Percentiles rank a stretch among this genome's conserved stretches.
phyloP scores from a whole-genome alignment of 2,113 vertebrate genomes.

The Pseudopipra pipra region DNA sequence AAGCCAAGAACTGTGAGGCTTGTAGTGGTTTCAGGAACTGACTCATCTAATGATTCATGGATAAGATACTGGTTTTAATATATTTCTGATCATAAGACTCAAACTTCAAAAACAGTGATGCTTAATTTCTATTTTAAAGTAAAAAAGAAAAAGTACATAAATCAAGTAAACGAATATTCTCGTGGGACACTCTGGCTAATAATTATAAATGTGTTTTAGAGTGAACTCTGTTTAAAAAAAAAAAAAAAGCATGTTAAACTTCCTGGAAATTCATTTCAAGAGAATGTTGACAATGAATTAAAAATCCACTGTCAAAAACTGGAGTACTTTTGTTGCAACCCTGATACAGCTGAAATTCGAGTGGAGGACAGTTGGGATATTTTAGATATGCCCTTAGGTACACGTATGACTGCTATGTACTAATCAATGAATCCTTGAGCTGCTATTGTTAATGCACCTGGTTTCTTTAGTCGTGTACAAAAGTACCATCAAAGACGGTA shows the following conservation, averaged over 20 bases:
- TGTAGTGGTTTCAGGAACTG: constrained; percentile 96
- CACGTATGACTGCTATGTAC: constrained; percentile 28
- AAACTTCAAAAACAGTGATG: constrained; percentile 67
- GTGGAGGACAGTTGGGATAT: constrained; percentile 51
- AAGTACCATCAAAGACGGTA: not conserved
- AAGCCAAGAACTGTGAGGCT: constrained; percentile 89
- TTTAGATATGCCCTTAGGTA: constrained; percentile 20
- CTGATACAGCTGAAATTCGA: constrained; percentile 24
- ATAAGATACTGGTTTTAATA: constrained; percentile 86
- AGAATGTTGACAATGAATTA: not conserved
- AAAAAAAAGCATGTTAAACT: not conserved
- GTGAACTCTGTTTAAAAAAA: not conserved
- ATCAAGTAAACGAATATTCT: not conserved
- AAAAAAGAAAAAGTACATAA: not conserved
- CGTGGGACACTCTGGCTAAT: not conserved
- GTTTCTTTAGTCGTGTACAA: not conserved
- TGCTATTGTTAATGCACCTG: not conserved
- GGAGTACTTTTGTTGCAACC: not conserved
- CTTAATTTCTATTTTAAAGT: constrained; percentile 53
- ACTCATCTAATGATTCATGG: constrained; percentile 94
- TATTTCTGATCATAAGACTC: constrained; percentile 79
- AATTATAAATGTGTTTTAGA: not conserved
- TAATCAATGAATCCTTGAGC: constrained; percentile 16
- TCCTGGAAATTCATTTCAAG: not conserved
- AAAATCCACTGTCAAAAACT: constrained; percentile 29